phyloP scores from a whole-genome alignment of 2,888 invertebrate species.

The Papilio demoleus region DNA sequence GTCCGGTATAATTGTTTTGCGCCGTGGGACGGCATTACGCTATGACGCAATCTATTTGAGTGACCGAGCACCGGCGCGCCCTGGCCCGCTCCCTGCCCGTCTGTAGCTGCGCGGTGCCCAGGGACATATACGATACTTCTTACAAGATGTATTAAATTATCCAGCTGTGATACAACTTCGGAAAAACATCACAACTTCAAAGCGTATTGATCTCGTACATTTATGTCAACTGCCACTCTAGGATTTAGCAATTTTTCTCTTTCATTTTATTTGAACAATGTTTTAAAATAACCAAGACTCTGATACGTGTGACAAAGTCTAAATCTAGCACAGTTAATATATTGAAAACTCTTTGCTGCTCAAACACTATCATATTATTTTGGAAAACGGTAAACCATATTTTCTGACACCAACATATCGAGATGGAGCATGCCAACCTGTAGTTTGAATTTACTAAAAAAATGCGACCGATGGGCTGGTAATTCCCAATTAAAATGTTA shows the following conservation, averaged over 20 bases:
- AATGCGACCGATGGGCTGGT: background rate
- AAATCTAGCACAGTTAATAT: too few relatives aligned
- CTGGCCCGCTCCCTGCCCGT: constrained; percentile 51
- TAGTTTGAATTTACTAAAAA: background rate
- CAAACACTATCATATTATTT: background rate
- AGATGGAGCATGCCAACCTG: background rate
- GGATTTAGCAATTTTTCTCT: background rate
- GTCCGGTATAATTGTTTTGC: constrained; percentile 76
- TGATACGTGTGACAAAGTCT: too few relatives aligned
- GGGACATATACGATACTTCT: constrained; percentile 53
- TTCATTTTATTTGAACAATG: background rate
- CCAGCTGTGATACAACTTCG: constrained; percentile 55
- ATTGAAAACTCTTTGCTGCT: too few relatives aligned
- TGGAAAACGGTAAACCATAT: background rate
- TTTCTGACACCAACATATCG: background rate
- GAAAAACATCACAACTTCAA: constrained; percentile 28
- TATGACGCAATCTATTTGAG: constrained; percentile 80
- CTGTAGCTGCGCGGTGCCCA: constrained; percentile 48
- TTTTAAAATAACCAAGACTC: too few relatives aligned
- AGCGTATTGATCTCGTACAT: constrained; percentile 28
- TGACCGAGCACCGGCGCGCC: constrained; percentile 72
- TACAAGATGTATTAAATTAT: constrained; percentile 63
- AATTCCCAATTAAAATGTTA: background rate
- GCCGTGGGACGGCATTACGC: constrained; percentile 68
- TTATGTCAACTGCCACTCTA: background rate